Base-by-base conservation (phyloP, 1,140 invertebrate genomes). In the Branchinecta lynchi region DNA sequence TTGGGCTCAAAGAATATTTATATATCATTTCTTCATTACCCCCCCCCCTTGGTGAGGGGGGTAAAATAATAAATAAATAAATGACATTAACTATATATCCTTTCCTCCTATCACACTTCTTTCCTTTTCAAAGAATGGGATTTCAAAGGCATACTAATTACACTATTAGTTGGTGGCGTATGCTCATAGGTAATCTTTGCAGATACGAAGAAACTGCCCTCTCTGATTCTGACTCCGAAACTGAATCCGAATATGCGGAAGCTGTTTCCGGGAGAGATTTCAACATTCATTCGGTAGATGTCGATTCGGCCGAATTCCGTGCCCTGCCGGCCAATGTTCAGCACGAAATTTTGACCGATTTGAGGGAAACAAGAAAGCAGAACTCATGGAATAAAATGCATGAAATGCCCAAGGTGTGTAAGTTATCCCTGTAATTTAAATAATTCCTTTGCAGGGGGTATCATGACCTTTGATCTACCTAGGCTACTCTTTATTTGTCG, bases 341-440 rank as follows among this genome's bases (percentile, higher is more conserved):
- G 72, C 92, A 96, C 81, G 93, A 98, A 78, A 88, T 98, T 74
- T 81, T 98, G 0, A 86, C 85, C 65, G 93, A 96, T 76, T 82
- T 97, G 66, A 93, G 93, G 79, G 91, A 95, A 78, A 91, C 87
- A 7, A 85, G 89, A 72, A 96, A 95, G 78, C 88, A 88, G 78
- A 92, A 86, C 76, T 92, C 89, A 15, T 94, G 90, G 91, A 87
- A 85, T 43, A 85, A 84, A 73, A 79, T 93, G 8, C 84, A 91
- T 76, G 86, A 92, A 75, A 82, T 95, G 77, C 91, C 92, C 20
- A 83, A 88, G 74, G 84, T 90, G 77, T 60, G 2, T 60, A 15
- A 1, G 6, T 60, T 60, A 15, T 60, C 32, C 32, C 32, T 32
- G 5, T 32, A 32, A 32, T 32, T 1, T 32, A 3, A 32, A 32